Conservation (phyloP, 2,888 invertebrate genomes). For the Nematopogon swammerdamellus region DNA sequence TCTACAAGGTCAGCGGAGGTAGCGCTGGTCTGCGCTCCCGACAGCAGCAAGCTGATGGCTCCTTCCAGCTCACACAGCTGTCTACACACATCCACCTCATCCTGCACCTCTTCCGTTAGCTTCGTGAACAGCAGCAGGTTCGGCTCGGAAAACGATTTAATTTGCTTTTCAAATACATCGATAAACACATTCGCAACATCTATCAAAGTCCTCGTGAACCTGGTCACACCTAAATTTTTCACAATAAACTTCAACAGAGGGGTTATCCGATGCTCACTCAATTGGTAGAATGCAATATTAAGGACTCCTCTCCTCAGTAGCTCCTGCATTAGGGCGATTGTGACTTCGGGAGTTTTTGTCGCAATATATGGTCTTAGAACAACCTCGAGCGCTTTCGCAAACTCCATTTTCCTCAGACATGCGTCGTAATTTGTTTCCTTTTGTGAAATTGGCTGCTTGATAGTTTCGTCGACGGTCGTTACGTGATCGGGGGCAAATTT, state of each 20-base stretch:
- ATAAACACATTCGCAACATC: slow-evolving; percentile 73
- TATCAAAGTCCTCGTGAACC: slow-evolving; percentile 70
- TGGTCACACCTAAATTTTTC: slow-evolving; percentile 66
- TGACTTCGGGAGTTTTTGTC: slow-evolving; percentile 68
- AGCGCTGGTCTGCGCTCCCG: slow-evolving; percentile 53
- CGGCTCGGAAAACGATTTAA: slow-evolving; percentile 61
- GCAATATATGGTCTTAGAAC: slow-evolving; percentile 61
- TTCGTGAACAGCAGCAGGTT: slow-evolving; percentile 59
- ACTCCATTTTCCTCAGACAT: slow-evolving; percentile 75
- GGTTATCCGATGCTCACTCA: slow-evolving; percentile 63
- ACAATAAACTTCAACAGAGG: slow-evolving; percentile 74
- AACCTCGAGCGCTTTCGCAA: slow-evolving; percentile 72
- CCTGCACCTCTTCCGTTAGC: slow-evolving; percentile 59
- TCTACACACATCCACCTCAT: slow-evolving; percentile 66
- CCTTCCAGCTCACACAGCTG: slow-evolving; percentile 67
- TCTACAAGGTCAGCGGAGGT: slow-evolving; percentile 27
- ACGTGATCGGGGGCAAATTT: slow-evolving; percentile 54
- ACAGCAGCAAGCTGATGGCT: slow-evolving; percentile 62
- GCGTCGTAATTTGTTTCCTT: slow-evolving; percentile 58
- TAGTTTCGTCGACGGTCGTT: slow-evolving; percentile 46
- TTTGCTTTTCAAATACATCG: slow-evolving; percentile 67
- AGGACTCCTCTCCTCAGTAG: slow-evolving; percentile 80
- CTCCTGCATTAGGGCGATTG: slow-evolving; percentile 81
- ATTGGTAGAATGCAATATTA: slow-evolving; percentile 68
- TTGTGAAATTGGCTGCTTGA: slow-evolving; percentile 32